Percentiles rank a stretch among this genome's conserved stretches.
phyloP scores from a whole-genome alignment of 2,888 invertebrate species.

The Alviniconcha strummeri region DNA sequence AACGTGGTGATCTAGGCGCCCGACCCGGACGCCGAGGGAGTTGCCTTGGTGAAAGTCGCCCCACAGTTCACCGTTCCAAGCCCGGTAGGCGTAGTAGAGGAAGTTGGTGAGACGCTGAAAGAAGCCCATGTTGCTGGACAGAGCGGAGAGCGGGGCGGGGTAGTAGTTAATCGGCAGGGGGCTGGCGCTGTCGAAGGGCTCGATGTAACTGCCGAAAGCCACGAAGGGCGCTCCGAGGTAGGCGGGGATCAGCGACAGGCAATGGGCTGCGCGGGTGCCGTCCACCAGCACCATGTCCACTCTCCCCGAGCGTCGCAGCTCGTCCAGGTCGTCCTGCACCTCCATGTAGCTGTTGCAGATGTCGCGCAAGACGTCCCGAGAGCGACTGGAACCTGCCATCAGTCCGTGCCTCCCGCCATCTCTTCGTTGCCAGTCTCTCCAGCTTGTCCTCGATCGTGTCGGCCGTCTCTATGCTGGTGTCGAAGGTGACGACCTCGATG shows the following conservation, averaged over 20 bases:
- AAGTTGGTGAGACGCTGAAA: constrained; percentile 24
- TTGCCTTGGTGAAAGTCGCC: constrained; percentile 22
- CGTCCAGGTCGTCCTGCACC: constrained; percentile 22
- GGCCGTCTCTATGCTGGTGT: constrained; percentile 1
- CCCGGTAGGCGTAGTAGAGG: constrained; percentile 6
- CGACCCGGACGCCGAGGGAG: background rate
- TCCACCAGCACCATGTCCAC: constrained; percentile 30
- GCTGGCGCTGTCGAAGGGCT: constrained; percentile 19
- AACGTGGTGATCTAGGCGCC: constrained; percentile 13
- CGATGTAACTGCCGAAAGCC: constrained; percentile 14
- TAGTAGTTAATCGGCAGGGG: constrained; percentile 27
- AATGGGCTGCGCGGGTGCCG: background rate
- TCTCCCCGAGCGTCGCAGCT: constrained; percentile 12
- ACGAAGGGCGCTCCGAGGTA: constrained; percentile 26
- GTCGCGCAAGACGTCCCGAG: background rate
- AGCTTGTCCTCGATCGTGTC: constrained; percentile 11
- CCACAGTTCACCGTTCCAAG: background rate
- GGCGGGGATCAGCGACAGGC: constrained; percentile 28
- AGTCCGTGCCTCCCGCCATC: constrained; percentile 13
- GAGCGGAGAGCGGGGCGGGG: constrained; percentile 18
- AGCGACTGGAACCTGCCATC: background rate
- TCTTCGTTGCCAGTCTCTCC: background rate
- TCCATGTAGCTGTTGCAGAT: constrained; percentile 28
- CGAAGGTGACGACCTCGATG: constrained; percentile 18
- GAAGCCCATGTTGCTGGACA: constrained; percentile 21